phyloP scores from a whole-genome alignment of 2,888 invertebrate species.

The Sesia apiformis region DNA sequence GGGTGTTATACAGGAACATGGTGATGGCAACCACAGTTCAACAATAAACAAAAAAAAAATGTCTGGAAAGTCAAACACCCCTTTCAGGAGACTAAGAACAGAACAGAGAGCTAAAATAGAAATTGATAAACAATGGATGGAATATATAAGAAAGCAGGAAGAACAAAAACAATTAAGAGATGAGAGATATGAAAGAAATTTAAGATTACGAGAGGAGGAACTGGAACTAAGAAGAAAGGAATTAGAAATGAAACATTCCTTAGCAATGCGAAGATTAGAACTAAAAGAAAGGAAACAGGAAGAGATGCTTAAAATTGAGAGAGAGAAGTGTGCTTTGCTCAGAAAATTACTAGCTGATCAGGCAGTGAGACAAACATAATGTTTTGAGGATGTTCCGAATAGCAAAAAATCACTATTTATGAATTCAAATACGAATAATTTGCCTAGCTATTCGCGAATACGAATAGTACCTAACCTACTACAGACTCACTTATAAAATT shows the following conservation, averaged over 20 bases:
- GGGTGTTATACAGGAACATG: slow-evolving; percentile 33
- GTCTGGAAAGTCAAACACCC: slow-evolving; percentile 24
- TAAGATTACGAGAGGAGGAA: slow-evolving; percentile 44
- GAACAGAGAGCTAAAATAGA: slow-evolving; percentile 46
- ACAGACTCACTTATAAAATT: too few relatives aligned
- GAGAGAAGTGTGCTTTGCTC: slow-evolving; percentile 44
- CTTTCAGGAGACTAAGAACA: slow-evolving; percentile 39
- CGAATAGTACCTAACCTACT: too few relatives aligned
- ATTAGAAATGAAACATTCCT: slow-evolving; percentile 44
- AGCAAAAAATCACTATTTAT: too few relatives aligned
- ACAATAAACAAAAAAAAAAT: slow-evolving; percentile 20
- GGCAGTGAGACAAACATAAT: background rate
- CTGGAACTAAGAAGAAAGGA: slow-evolving; percentile 41
- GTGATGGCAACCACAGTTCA: slow-evolving; percentile 24
- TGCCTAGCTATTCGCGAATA: too few relatives aligned
- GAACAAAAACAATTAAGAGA: slow-evolving; percentile 38
- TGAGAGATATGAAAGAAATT: slow-evolving; percentile 42
- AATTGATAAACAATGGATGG: slow-evolving; percentile 49
- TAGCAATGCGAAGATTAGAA: slow-evolving; percentile 43
- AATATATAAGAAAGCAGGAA: slow-evolving; percentile 45
- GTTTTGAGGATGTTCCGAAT: too few relatives aligned
- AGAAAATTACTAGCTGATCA: slow-evolving; percentile 32
- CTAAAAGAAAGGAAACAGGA: slow-evolving; percentile 48
- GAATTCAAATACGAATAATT: too few relatives aligned
- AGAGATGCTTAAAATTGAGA: slow-evolving; percentile 46